phyloP scores from a whole-genome alignment of 2,797 vertebrate species.

The Natrix natrix region DNA sequence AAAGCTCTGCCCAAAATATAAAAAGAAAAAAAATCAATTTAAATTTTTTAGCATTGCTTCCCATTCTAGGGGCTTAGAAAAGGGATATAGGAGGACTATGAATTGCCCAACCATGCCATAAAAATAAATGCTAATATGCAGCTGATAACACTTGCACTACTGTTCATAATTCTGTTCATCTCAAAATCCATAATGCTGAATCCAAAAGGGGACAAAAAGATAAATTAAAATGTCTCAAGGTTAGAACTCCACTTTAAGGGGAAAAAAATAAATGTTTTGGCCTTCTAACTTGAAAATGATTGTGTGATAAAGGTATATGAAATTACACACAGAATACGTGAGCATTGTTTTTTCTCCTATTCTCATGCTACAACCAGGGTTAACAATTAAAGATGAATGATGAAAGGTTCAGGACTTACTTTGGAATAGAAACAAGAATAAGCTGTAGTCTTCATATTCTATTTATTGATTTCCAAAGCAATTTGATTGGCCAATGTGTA shows the following conservation, averaged over 20 bases:
- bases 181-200: neutral
- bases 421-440: neutral
- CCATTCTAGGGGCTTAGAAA: neutral
- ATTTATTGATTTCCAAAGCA: neutral
- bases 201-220: neutral
- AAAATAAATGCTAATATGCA: neutral
- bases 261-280: neutral
- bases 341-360: neutral
- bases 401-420: neutral
- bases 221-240: neutral
- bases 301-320: neutral
- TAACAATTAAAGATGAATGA: neutral
- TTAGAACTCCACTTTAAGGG: neutral
- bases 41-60: neutral
- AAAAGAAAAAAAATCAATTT: neutral
- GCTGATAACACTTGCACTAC: neutral
- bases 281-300: neutral
- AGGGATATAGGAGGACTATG: neutral
- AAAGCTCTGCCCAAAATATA: neutral
- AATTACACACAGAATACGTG: neutral
- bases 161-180: neutral
- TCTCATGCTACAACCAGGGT: neutral
- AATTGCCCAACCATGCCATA: neutral
- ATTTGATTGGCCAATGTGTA: neutral
- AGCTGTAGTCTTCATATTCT: neutral